A percentile compares a stretch with the other conserved stretches of the same genome.
Conservation (phyloP, 2,888 invertebrate species). For the Thelaira solivaga region DNA sequence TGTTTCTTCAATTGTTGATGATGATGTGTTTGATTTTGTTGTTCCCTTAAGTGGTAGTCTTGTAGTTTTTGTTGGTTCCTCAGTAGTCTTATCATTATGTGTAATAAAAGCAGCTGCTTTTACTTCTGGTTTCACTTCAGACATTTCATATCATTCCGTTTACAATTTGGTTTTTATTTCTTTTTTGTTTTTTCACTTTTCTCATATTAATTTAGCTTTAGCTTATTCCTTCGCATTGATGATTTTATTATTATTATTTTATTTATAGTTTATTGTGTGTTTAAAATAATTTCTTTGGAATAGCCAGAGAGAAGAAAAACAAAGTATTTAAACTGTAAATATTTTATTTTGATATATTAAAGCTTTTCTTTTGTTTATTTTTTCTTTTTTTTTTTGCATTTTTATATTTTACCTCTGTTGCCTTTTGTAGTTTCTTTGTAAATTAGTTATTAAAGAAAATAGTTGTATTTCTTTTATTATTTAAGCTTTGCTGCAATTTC, state of each 20-base stretch:
- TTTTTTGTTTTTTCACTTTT: background rate
- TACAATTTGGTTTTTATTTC: too few relatives aligned
- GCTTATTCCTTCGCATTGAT: background rate
- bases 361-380: background rate
- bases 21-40: constrained; percentile 42
- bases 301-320: background rate
- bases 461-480: constrained; percentile 1
- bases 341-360: constrained; percentile 28
- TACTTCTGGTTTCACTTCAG: constrained; percentile 74
- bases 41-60: constrained; percentile 46
- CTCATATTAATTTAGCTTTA: background rate
- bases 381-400: background rate
- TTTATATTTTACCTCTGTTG: background rate
- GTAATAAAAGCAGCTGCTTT: constrained; percentile 70
- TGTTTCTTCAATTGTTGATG: constrained; percentile 51
- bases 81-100: constrained; percentile 63
- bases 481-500: background rate
- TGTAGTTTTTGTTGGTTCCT: constrained; percentile 57
- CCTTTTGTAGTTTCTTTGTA: background rate
- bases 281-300: too few relatives aligned
- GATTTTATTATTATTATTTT: background rate
- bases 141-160: constrained; percentile 72
- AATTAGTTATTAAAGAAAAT: background rate
- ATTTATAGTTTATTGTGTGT: too few relatives aligned
- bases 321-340: constrained; percentile 22